phyloP scores from a whole-genome alignment of 2,113 vertebrate species.

The Otus sunia region DNA sequence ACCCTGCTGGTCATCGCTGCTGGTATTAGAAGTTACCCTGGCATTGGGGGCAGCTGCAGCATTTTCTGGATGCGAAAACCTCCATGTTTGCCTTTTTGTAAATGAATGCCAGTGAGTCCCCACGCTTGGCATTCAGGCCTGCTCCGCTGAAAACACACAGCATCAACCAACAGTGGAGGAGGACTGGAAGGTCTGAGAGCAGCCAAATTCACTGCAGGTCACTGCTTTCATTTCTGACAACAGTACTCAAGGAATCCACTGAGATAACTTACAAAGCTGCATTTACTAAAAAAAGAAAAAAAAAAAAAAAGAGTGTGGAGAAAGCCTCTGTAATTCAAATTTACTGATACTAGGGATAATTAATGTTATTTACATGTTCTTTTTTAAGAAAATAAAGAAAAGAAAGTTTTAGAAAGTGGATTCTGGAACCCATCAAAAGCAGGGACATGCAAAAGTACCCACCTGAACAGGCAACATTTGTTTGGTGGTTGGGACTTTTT shows the following conservation, averaged over 20 bases:
- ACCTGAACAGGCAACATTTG: neutral
- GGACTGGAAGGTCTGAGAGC: neutral
- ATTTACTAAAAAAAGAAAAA: neutral
- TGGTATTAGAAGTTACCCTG: neutral
- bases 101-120: neutral
- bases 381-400: neutral
- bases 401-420: neutral
- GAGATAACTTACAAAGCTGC: neutral
- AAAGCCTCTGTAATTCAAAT: neutral
- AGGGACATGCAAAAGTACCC: neutral
- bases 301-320: neutral
- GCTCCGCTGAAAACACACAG: neutral
- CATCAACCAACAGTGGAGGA: neutral
- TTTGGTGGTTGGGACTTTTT: too few relatives aligned
- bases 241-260: neutral
- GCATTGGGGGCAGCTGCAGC: neutral
- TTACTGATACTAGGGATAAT: neutral
- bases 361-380: neutral
- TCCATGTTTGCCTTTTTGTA: neutral
- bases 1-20: neutral
- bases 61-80: slow-evolving; percentile 37
- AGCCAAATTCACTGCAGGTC: neutral
- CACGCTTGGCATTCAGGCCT: neutral
- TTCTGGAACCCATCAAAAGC: neutral
- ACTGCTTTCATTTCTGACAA: neutral